phyloP scores from a whole-genome alignment of 1,140 invertebrate genomes.

The Formica exsecta region DNA sequence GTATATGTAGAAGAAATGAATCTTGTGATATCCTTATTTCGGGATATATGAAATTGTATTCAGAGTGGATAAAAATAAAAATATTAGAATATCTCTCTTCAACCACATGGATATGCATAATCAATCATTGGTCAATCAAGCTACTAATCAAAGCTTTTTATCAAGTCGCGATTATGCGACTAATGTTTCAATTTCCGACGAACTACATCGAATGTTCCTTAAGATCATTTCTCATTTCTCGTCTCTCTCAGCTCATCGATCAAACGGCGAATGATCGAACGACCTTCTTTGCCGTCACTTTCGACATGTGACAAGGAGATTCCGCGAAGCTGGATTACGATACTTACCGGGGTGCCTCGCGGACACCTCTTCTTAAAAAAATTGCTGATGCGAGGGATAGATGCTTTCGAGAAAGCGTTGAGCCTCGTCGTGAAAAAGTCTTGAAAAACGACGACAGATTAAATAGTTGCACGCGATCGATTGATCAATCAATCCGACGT shows the following conservation, averaged over 20 bases:
- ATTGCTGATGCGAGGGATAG: constrained; percentile 16
- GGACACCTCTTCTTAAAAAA: constrained; percentile 32
- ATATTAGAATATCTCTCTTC: neutral
- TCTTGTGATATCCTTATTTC: constrained; percentile 10
- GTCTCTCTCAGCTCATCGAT: constrained; percentile 52
- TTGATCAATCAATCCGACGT: neutral
- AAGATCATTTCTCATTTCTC: constrained; percentile 44
- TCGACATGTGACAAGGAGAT: constrained; percentile 39
- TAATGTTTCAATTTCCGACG: neutral
- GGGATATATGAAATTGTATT: neutral
- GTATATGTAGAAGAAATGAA: neutral
- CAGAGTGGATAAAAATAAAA: constrained; percentile 1
- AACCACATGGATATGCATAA: neutral
- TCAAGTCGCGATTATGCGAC: constrained; percentile 15
- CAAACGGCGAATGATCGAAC: constrained; percentile 35
- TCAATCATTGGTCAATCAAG: constrained; percentile 13
- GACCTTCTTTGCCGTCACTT: constrained; percentile 32
- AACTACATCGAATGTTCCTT: neutral
- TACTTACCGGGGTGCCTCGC: constrained; percentile 49
- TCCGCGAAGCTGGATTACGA: constrained; percentile 40
- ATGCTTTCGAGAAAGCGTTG: constrained; percentile 5
- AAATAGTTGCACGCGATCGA: neutral
- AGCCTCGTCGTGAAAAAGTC: neutral
- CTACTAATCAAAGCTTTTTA: neutral
- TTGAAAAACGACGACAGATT: constrained; percentile 16